A percentile compares a stretch with the other conserved stretches of the same genome.
Evolutionary conservation across 2,797 vertebrate species (phyloP).

Genomic region (Vipera latastei): DNA sequence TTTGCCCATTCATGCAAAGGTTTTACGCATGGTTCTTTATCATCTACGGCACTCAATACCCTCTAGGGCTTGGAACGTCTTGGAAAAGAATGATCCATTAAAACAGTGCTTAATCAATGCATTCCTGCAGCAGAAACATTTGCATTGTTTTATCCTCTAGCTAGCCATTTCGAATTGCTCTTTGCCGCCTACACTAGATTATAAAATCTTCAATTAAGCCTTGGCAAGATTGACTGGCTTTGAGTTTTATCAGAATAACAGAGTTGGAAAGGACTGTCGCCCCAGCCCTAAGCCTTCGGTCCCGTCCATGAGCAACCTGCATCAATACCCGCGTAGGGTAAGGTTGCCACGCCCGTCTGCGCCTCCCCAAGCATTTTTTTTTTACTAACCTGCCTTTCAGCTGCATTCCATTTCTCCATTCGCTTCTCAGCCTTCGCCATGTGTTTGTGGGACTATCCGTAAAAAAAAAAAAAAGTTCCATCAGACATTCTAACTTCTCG

Average conservation of each 20-base stretch:
- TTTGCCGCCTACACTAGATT: background rate
- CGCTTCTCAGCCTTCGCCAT: too few species aligned
- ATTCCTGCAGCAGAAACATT: background rate
- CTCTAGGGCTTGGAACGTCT: background rate
- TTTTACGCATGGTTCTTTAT: background rate
- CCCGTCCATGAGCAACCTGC: too few species aligned
- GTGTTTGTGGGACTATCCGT: too few species aligned
- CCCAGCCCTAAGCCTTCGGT: too few species aligned
- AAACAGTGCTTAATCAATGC: background rate
- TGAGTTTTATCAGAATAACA: background rate
- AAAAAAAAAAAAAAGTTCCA: too few species aligned
- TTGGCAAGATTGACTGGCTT: background rate
- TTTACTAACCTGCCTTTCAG: too few species aligned
- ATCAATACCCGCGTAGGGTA: too few species aligned
- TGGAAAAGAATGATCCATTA: background rate
- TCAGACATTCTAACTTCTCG: too few species aligned
- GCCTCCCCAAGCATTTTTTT: too few species aligned
- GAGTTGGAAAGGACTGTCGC: background rate
- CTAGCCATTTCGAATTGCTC: background rate
- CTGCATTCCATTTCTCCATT: too few species aligned
- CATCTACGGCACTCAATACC: background rate
- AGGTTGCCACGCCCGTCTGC: too few species aligned
- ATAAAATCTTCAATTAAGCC: background rate
- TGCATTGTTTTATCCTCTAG: background rate
- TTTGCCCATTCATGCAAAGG: background rate